Evolutionary conservation across 2,888 invertebrate species (phyloP), one percentile per base, ranked within the genome.

Genomic region (Tinea pellionella): DNA sequence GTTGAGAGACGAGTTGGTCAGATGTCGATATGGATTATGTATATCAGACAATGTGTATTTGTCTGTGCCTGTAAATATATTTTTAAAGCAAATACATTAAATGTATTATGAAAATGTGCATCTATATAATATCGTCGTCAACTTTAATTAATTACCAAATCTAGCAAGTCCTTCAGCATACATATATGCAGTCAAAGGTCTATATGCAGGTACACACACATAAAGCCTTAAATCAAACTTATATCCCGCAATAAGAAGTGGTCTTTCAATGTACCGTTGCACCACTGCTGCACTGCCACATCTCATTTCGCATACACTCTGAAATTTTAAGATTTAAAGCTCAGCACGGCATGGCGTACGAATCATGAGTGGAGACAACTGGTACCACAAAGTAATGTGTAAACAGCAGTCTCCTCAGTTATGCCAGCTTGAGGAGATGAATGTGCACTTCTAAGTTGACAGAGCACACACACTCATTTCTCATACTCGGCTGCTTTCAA

Each of bases 211-310:
- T 59, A 97, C 93, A 71, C 95, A 94, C 9, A 96, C 96, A 80
- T 97, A 97, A 18, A 97, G 82, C 29, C 97, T 89, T 41, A 97
- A 88, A 81, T 97, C 97, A 82, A 97, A 97, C 82, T 97, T 97
- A 84, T 96, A 95, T 1, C 95, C 96, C 1, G 95, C 96, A 64
- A 96, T 92, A 12, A 94, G 86, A 60, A 93, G 81, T 0, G 94
- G 94, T 65, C 92, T 90, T 70, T 93, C 92, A 15, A 95, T 92
- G 77, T 95, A 95, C 63, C 92, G 88, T 76, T 95, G 95, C 6
- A 95, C 94, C 41, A 96, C 93, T 1, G 94, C 93, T 60, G 92
- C 92, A 61, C 90, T 91, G 64, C 94, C 93, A 74, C 95, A 95
- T 9, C 90, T 91, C 71, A 94, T 88, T 64, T 93, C 93, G 64